Evolutionary conservation across 35 echinoderm and acorn worm genomes (phyloP).

Genomic region (Ophioderma brevispina): DNA sequence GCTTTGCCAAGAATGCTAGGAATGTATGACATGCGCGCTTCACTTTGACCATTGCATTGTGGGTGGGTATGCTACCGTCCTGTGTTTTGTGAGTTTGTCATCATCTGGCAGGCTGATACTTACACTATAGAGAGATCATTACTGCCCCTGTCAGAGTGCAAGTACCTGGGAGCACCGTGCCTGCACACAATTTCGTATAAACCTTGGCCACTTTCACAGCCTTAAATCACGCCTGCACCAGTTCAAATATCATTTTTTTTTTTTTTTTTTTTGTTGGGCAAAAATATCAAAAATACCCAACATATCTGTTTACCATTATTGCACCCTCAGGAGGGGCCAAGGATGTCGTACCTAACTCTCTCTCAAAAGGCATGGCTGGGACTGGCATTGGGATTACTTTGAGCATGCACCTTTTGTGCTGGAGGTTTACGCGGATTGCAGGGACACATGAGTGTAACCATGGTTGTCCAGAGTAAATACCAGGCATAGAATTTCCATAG

Average conservation of each 20-base stretch:
- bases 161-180: slow-evolving; percentile 42
- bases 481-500: slow-evolving; percentile 35
- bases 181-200: slow-evolving; percentile 53
- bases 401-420: background rate
- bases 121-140: slow-evolving; percentile 62
- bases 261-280: slow-evolving; percentile 64
- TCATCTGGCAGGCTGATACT: slow-evolving; percentile 36
- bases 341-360: slow-evolving; percentile 63
- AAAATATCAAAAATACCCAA: slow-evolving; percentile 51
- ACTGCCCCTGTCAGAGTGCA: slow-evolving; percentile 56
- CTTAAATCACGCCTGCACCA: slow-evolving; percentile 35
- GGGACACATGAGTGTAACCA: slow-evolving; percentile 51
- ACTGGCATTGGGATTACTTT: slow-evolving; percentile 57
- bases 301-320: slow-evolving; percentile 38
- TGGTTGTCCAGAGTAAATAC: slow-evolving; percentile 45
- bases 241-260: too few relatives aligned
- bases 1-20: slow-evolving; percentile 16
- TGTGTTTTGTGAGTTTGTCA: slow-evolving; percentile 52
- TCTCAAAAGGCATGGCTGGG: slow-evolving; percentile 22
- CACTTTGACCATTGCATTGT: slow-evolving; percentile 65
- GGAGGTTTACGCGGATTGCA: slow-evolving; percentile 50
- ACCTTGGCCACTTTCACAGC: slow-evolving; percentile 24
- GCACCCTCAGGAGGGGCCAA: slow-evolving; percentile 43
- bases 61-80: slow-evolving; percentile 51
- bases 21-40: slow-evolving; percentile 45